Conservation (phyloP, 2,797 vertebrate genomes). For the Acanthurus leucopareius region DNA sequence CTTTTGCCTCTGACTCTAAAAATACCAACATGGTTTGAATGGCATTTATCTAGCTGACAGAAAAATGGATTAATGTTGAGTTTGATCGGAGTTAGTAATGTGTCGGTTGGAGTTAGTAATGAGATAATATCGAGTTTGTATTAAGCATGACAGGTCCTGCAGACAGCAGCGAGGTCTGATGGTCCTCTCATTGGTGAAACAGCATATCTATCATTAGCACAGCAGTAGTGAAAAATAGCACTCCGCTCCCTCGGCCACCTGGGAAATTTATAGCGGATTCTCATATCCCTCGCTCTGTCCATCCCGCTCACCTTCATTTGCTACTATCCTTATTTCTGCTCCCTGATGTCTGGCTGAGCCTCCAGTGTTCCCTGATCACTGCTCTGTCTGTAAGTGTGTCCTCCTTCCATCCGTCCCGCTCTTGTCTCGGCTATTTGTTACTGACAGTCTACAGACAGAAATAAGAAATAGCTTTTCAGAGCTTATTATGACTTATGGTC, state of each 20-base stretch:
- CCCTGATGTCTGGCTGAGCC: constrained; percentile 23
- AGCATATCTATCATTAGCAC: constrained; percentile 45
- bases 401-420: constrained; percentile 3
- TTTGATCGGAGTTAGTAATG: no score
- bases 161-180: not conserved
- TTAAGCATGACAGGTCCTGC: not conserved
- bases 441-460: not conserved
- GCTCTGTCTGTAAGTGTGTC: constrained; percentile 5
- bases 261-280: constrained; percentile 56
- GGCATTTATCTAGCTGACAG: no score
- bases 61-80: not conserved
- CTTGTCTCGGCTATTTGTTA: not conserved
- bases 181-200: not conserved
- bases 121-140: not conserved
- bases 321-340: constrained; percentile 30
- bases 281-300: constrained; percentile 26
- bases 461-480: not conserved
- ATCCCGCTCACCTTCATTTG: constrained; percentile 27
- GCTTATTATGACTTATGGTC: not conserved
- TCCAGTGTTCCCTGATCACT: not conserved
- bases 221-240: constrained; percentile 33
- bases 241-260: constrained; percentile 29
- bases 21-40: no score
- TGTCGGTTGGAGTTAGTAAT: not conserved
- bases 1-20: no score